phyloP scores from a whole-genome alignment of 1,140 invertebrate species.

The Drosophila mayri region DNA sequence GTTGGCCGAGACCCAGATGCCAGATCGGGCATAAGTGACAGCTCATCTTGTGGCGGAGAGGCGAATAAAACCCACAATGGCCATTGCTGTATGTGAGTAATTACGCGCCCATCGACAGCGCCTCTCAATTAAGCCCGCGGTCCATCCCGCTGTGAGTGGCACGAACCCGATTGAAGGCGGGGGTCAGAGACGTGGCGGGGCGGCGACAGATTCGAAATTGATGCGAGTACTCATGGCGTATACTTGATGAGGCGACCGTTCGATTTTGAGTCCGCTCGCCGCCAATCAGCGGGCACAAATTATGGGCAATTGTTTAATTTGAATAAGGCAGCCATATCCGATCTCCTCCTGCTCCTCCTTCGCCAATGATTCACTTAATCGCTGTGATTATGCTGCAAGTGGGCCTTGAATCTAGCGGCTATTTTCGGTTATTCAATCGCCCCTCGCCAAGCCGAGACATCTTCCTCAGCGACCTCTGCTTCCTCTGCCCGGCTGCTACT shows the following conservation, averaged over 20 bases:
- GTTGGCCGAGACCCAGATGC: conserved; percentile 72
- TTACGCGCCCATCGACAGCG: conserved; percentile 61
- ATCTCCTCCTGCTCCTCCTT: conserved; percentile 31
- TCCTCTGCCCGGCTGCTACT: conserved; percentile 40
- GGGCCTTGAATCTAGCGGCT: conserved; percentile 68
- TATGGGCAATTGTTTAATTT: conserved; percentile 81
- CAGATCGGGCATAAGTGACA: conserved; percentile 34
- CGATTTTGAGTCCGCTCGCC: conserved; percentile 55
- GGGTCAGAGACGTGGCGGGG: conserved; percentile 5
- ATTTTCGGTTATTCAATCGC: conserved; percentile 65
- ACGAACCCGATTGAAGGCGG: conserved; percentile 31
- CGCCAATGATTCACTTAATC: conserved; percentile 73
- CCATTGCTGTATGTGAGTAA: conserved; percentile 49
- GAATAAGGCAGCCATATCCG: conserved; percentile 55
- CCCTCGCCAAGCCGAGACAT: conserved; percentile 34
- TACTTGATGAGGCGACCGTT: conserved; percentile 53
- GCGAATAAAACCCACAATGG: conserved; percentile 42
- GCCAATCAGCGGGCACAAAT: conserved; percentile 73
- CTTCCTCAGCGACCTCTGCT: conserved; percentile 49
- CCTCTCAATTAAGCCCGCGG: conserved; percentile 65
- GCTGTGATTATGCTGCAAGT: conserved; percentile 71
- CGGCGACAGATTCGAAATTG: conserved; percentile 16
- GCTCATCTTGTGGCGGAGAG: conserved; percentile 29
- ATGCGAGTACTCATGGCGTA: conserved; percentile 46
- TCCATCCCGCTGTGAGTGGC: conserved; percentile 42